Evolutionary conservation across 2,888 invertebrate genomes (phyloP).

Genomic region (Fragum whitleyi): DNA sequence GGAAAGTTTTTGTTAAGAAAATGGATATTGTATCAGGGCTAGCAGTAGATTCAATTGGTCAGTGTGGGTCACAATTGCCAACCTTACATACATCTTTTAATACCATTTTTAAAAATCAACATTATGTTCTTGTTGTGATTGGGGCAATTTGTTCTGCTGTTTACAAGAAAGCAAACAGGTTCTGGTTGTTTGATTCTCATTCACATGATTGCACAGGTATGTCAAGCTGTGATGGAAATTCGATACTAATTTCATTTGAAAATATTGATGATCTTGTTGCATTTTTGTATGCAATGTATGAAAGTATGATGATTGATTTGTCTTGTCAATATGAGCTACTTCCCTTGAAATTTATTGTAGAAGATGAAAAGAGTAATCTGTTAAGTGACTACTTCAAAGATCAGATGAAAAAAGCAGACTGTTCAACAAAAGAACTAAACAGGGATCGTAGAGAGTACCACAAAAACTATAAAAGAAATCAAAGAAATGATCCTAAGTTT

Average conservation of each 20-base stretch:
- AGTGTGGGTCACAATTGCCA: constrained; percentile 19
- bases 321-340: constrained; percentile 35
- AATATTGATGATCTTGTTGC: constrained; percentile 33
- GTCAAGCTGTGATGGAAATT: constrained; percentile 32
- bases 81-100: constrained; percentile 26
- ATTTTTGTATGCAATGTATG: constrained; percentile 39
- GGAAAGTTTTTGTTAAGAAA: constrained; percentile 12
- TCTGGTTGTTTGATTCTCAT: constrained; percentile 45
- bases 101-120: constrained; percentile 4
- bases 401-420: constrained; percentile 10
- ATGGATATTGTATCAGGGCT: constrained; percentile 19
- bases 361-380: constrained; percentile 9
- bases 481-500: constrained; percentile 6
- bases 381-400: constrained; percentile 24
- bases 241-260: constrained; percentile 32
- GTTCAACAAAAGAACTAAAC: background rate
- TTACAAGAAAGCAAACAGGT: constrained; percentile 1
- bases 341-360: constrained; percentile 14
- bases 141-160: constrained; percentile 37
- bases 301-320: constrained; percentile 35
- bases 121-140: constrained; percentile 25
- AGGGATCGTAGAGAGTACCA: background rate
- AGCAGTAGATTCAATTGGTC: background rate
- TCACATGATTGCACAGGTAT: constrained; percentile 36
- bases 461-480: background rate